Evolutionary conservation across 2,888 invertebrate species (phyloP).

Genomic region (Drosophila lacicola): DNA sequence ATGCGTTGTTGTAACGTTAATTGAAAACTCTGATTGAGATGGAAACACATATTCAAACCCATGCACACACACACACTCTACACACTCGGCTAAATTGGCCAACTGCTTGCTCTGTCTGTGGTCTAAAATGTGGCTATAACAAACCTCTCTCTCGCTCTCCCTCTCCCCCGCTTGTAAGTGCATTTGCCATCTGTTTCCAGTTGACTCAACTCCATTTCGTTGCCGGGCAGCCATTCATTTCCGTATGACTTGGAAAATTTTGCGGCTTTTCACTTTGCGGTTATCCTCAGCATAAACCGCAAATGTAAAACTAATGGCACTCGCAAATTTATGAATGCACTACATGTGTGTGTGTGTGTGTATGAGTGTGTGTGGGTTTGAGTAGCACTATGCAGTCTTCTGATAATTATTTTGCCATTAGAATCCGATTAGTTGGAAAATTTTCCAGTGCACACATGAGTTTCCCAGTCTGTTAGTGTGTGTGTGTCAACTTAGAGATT

Average conservation of each 20-base stretch:
- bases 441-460: constrained; percentile 52
- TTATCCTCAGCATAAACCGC: constrained; percentile 80
- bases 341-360: constrained; percentile 28
- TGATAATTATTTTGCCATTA: constrained; percentile 85
- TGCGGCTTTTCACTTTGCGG: constrained; percentile 82
- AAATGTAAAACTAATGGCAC: constrained; percentile 84
- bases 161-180: constrained; percentile 27
- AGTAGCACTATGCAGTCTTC: constrained; percentile 65
- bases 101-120: constrained; percentile 42
- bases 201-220: constrained; percentile 58
- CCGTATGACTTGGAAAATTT: constrained; percentile 78
- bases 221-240: constrained; percentile 75
- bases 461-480: constrained; percentile 6
- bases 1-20: constrained; percentile 60
- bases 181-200: constrained; percentile 56
- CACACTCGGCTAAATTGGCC: constrained; percentile 25
- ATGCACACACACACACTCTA: constrained; percentile 15
- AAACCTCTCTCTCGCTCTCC: not conserved
- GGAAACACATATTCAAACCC: constrained; percentile 20
- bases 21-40: constrained; percentile 72
- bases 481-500: constrained; percentile 55
- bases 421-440: constrained; percentile 84
- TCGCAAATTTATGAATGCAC: constrained; percentile 78
- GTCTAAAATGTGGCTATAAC: constrained; percentile 36
- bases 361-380: constrained; percentile 20